phyloP scores from a whole-genome alignment of 2,888 invertebrate species.

The Rhabditoides inermis region DNA sequence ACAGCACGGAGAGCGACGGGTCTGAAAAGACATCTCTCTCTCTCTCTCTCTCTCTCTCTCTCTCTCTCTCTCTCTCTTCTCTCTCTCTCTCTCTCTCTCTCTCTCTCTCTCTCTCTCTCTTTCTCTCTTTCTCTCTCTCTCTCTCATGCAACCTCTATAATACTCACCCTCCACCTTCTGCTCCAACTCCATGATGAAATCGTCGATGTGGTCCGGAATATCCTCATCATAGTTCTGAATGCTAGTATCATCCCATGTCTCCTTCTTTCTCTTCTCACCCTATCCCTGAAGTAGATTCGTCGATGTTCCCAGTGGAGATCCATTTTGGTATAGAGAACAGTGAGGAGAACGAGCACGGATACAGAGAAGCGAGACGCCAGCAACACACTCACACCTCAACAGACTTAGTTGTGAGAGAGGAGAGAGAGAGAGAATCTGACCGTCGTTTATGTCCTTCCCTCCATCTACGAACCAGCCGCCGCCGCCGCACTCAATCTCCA shows the following conservation, averaged over 20 bases:
- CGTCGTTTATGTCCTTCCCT: too few species aligned
- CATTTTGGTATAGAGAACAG: too few species aligned
- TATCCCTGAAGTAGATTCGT: too few species aligned
- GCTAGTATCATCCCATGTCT: too few species aligned
- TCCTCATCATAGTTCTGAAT: slow-evolving; percentile 3
- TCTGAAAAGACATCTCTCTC: too few species aligned
- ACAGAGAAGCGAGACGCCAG: slow-evolving; percentile 5
- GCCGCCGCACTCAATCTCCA: too few species aligned
- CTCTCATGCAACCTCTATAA: neutral
- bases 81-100: slow-evolving; percentile 3
- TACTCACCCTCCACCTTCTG: neutral
- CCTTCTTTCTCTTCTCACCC: slow-evolving; percentile 3
- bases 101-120: slow-evolving; percentile 9
- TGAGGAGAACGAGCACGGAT: neutral
- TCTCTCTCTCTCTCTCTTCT: slow-evolving; percentile 4
- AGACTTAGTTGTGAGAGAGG: too few species aligned
- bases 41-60: slow-evolving; percentile 5
- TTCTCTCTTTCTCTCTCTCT: slow-evolving; percentile 5
- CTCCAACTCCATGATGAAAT: neutral
- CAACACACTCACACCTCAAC: neutral
- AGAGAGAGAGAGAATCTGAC: too few species aligned
- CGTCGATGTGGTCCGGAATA: neutral
- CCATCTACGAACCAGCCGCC: too few species aligned
- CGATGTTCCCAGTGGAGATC: too few species aligned
- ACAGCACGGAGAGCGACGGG: too few species aligned